These are phyloP conservation scores for Samia ricini DNA, from an alignment of 1,140 invertebrate genomes.

Conservation along the genomic window DNA sequence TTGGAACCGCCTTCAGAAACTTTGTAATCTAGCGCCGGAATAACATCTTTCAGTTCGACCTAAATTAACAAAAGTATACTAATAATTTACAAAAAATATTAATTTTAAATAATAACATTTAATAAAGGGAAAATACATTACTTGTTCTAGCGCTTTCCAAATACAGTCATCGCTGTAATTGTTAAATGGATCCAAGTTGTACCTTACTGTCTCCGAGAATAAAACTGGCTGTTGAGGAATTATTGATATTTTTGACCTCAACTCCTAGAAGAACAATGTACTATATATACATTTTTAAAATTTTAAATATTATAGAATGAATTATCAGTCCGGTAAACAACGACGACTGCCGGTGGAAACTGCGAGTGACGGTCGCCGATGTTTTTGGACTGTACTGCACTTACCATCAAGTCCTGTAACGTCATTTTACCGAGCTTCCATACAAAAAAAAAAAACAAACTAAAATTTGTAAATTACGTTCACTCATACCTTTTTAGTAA, in stretches of 20 bases:
- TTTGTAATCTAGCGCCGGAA: slow-evolving; percentile 79
- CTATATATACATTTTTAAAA: not conserved
- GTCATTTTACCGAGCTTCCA: too few species aligned
- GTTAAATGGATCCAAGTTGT: slow-evolving; percentile 86
- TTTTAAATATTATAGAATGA: too few species aligned
- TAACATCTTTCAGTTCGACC: slow-evolving; percentile 79
- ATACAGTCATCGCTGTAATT: slow-evolving; percentile 80
- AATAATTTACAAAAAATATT: not conserved
- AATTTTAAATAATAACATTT: not conserved
- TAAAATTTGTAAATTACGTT: not conserved
- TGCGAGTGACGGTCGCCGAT: too few species aligned
- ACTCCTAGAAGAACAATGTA: slow-evolving; percentile 35
- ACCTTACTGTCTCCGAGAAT: slow-evolving; percentile 83
- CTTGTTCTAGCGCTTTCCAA: slow-evolving; percentile 83
- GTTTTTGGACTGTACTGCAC: too few species aligned
- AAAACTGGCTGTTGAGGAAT: slow-evolving; percentile 88
- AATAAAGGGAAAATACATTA: slow-evolving; percentile 28
- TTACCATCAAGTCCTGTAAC: too few species aligned
- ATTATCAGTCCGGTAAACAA: too few species aligned
- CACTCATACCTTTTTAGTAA: slow-evolving; percentile 64
- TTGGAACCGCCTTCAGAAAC: slow-evolving; percentile 87
- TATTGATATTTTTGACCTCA: slow-evolving; percentile 82
- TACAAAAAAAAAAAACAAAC: too few species aligned
- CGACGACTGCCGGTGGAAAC: too few species aligned
- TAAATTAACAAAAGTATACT: slow-evolving; percentile 24